Base-by-base conservation (phyloP, 2,797 vertebrate species). In the Darevskia mixta region DNA sequence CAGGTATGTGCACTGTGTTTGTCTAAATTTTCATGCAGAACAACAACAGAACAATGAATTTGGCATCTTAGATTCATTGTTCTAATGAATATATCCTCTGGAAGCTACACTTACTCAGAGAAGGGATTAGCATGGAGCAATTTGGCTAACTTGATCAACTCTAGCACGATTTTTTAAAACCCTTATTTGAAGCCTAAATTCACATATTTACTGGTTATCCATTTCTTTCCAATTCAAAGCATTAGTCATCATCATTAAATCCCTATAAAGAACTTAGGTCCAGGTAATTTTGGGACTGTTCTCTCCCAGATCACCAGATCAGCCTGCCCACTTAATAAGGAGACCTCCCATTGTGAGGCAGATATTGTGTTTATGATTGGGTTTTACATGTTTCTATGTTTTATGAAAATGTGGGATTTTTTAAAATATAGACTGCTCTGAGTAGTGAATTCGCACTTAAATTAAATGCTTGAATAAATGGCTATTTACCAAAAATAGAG, bases 1-100 rank as follows among this genome's bases (percentile, higher is more conserved):
- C 98, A 98, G 97, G 98, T 98, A 95, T 83, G 75, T 88, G 10
- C 27, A 4, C 64, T 1, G 2, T 81, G 81, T 55, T 18, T 67
- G 1, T 41, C n/a, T 13, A 55, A 20, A 76, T 61, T 5, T 64
- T 64, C 61, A 64, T 64, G 61, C 61, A 64, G 20, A 64, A 23
- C 20, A 23, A 64, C 20, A 64, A 23, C 61, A 64, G 61, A 64
- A 5, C 20, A 64, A 64, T 64, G 61, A 64, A 0, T 75, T 43
- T 58, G 35, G 41, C 20, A 32, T 38, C 5, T 20, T 9, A 8
- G 8, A 71, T 45, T 85, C 3, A 71, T 35, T 23, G 17, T 15
- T 71, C 7, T 75, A 41, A n/a, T 89, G 77, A 55, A n/a, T 77
- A 55, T 61, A n/a, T 61, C 27, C 11, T 17, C 67, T 67, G 18